Evolutionary conservation across 2,797 vertebrate genomes (phyloP), one percentile per base, ranked within the genome.

Genomic region (Antrozous pallidus): DNA sequence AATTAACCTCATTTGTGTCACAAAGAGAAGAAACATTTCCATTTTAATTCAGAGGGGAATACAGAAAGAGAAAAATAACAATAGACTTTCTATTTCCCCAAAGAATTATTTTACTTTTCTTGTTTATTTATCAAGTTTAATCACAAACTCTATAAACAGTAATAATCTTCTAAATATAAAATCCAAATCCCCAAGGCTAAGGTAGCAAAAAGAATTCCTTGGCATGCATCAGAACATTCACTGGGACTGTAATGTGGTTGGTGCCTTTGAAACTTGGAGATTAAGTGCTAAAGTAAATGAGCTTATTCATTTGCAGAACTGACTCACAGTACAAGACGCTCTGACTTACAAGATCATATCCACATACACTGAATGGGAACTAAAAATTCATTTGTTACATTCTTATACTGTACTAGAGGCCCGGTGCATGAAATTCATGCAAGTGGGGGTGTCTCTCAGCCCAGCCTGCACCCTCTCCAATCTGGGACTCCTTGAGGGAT

Each of bases 1-100:
- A 97, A 96, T 75, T 93, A 96, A 97, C 78, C 61, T 92, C 10
- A 13, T 97, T 83, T 97, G 75, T 61, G 31, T 83, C 78, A 94
- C 45, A 90, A 73, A 89, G 63, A 92, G 49, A 92, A 61, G 18
- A 79, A 88, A 84, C 45, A 58, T 88, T 92, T 91, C 85, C 47
- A 94, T 93, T 96, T 96, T 88, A 95, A 95, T 83, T 93, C 78
- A 88, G n/a, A 87, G 33, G n/a, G 9, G 61, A 91, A 91, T 38
- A 92, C 85, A 70, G 36, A 69, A 12, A 86, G 51, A 69, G 56
- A 85, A 83, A 77, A 86, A 58, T 0, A 69, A 33, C 38, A 73
- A 91, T 95, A 93, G 91, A 94, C 89, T 97, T 36, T 78, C 42
- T 78, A 95, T 78, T 69, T 73, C 79, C 70, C 69, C 75, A 65